Evolutionary conservation across 2,888 invertebrate species (phyloP).

Genomic region (Formica aserva): DNA sequence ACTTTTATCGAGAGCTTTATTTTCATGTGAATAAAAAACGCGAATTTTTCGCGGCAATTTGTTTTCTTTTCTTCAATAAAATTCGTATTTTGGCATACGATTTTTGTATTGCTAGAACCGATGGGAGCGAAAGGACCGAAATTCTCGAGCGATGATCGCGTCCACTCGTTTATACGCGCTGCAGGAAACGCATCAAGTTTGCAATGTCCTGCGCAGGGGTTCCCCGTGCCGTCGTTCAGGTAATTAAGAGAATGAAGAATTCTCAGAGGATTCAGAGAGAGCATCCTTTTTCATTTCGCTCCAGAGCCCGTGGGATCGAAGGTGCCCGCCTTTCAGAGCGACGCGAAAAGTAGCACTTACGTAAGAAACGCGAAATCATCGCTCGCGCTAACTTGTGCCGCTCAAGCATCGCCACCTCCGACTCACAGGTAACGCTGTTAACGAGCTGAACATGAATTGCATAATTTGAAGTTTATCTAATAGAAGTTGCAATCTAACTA

Average conservation of each 20-base stretch:
- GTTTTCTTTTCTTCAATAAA: background rate
- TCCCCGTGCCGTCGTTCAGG: slow-evolving; percentile 91
- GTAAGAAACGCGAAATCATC: slow-evolving; percentile 85
- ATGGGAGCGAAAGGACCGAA: slow-evolving; percentile 88
- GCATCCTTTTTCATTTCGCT: slow-evolving; percentile 32
- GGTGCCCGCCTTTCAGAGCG: slow-evolving; percentile 88
- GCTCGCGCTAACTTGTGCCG: slow-evolving; percentile 89
- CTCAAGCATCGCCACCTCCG: slow-evolving; percentile 91
- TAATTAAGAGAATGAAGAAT: slow-evolving; percentile 82
- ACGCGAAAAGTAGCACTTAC: slow-evolving; percentile 86
- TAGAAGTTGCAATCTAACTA: background rate
- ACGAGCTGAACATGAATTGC: background rate
- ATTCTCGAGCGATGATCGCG: slow-evolving; percentile 88
- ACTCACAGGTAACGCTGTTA: slow-evolving; percentile 88
- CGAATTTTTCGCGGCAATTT: background rate
- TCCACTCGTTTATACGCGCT: slow-evolving; percentile 86
- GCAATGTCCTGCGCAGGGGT: slow-evolving; percentile 90
- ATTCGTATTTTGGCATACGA: slow-evolving; percentile 18
- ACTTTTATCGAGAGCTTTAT: background rate
- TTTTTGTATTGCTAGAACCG: slow-evolving; percentile 85
- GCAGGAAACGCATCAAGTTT: slow-evolving; percentile 87
- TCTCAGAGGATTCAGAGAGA: slow-evolving; percentile 78
- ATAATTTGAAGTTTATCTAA: background rate
- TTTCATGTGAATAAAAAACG: background rate
- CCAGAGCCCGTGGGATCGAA: slow-evolving; percentile 88